These are phyloP conservation scores for Takifugu ocellatus DNA, from an alignment of 2,797 vertebrate species.

Conservation along the genomic window DNA sequence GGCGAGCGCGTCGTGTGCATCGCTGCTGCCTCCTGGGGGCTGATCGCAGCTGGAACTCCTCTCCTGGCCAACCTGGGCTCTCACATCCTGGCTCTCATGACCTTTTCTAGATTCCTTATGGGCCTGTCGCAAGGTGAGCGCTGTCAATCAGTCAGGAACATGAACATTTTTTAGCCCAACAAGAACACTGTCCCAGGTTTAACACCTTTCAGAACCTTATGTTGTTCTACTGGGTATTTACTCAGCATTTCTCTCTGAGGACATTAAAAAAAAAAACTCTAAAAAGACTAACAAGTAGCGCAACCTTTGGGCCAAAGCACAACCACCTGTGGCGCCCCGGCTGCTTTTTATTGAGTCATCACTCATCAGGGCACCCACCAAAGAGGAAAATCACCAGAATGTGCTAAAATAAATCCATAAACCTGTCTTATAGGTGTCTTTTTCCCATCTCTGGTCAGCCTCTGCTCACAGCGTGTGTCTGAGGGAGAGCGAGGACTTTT, in stretches of 20 bases:
- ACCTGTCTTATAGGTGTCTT: slow-evolving; percentile 63
- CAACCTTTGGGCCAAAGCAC: too few relatives aligned
- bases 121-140: slow-evolving; percentile 70
- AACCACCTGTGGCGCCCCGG: too few relatives aligned
- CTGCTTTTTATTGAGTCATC: too few relatives aligned
- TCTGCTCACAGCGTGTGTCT: slow-evolving; percentile 67
- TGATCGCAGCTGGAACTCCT: slow-evolving; percentile 61
- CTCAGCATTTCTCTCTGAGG: too few relatives aligned
- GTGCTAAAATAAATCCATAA: background rate
- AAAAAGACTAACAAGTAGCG: too few relatives aligned
- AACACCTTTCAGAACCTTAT: too few relatives aligned
- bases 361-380: too few relatives aligned
- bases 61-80: slow-evolving; percentile 42
- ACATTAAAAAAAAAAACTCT: too few relatives aligned
- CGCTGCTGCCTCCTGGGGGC: slow-evolving; percentile 60
- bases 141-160: too few relatives aligned
- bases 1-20: slow-evolving; percentile 67
- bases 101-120: slow-evolving; percentile 61
- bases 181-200: too few relatives aligned
- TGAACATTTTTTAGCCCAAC: too few relatives aligned
- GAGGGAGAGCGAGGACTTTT: slow-evolving; percentile 63
- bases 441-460: slow-evolving; percentile 69
- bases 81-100: slow-evolving; percentile 59
- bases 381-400: background rate
- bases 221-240: too few relatives aligned